Percentiles rank a stretch among this genome's conserved stretches.
Evolutionary conservation across 2,888 invertebrate species (phyloP).

Genomic region (Drosophila eohydei): DNA sequence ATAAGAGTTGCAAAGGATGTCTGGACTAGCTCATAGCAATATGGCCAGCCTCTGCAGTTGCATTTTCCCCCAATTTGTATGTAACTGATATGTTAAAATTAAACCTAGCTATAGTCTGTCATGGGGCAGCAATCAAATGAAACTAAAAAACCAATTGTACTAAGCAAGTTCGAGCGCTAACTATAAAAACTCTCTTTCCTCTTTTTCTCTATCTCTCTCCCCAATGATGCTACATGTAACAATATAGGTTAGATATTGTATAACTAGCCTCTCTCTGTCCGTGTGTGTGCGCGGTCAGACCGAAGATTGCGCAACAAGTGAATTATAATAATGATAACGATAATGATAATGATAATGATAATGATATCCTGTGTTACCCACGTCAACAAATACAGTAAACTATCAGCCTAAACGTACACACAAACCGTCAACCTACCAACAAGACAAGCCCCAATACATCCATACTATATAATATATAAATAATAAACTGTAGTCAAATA

Average conservation of each 20-base stretch:
- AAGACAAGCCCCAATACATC: slow-evolving; percentile 37
- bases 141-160: slow-evolving; percentile 37
- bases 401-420: slow-evolving; percentile 47
- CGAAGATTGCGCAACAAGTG: slow-evolving; percentile 36
- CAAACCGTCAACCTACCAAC: slow-evolving; percentile 46
- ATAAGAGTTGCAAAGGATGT: slow-evolving; percentile 13
- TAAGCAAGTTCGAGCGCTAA: slow-evolving; percentile 62
- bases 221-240: slow-evolving; percentile 62
- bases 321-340: slow-evolving; percentile 18
- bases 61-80: slow-evolving; percentile 62
- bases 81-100: slow-evolving; percentile 60
- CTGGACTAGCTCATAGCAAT: slow-evolving; percentile 15
- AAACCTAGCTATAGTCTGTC: slow-evolving; percentile 42
- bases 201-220: slow-evolving; percentile 71
- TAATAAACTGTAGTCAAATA: slow-evolving; percentile 12
- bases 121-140: slow-evolving; percentile 29
- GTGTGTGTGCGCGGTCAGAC: slow-evolving; percentile 41
- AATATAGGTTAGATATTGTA: slow-evolving; percentile 81
- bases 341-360: slow-evolving; percentile 9
- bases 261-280: slow-evolving; percentile 59
- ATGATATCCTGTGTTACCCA: slow-evolving; percentile 46
- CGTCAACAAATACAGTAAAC: slow-evolving; percentile 33
- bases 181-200: slow-evolving; percentile 71
- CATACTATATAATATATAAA: slow-evolving; percentile 21
- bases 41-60: slow-evolving; percentile 43